Evolutionary conservation across 1,140 invertebrate species (phyloP).

Genomic region (Amyelois transitella): DNA sequence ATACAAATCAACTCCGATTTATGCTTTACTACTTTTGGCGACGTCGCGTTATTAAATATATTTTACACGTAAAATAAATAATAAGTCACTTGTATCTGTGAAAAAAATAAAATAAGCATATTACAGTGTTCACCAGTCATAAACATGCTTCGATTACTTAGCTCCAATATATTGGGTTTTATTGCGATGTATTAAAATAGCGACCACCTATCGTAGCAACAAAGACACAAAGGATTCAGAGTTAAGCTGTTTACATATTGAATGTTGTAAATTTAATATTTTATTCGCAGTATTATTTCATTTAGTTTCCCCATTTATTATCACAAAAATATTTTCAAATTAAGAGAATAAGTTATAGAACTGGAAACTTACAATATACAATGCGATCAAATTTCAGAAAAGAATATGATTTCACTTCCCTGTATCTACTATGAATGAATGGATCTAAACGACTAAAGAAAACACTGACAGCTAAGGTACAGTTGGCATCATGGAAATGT

Average conservation of each 20-base stretch:
- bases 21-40: too few relatives aligned
- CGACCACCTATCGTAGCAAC: conserved; percentile 55
- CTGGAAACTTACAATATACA: too few relatives aligned
- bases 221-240: conserved; percentile 43
- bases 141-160: conserved; percentile 56
- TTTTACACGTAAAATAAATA: conserved; percentile 31
- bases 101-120: conserved; percentile 40
- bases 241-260: conserved; percentile 3
- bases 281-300: neutral
- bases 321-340: neutral
- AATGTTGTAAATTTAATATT: neutral
- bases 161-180: conserved; percentile 53
- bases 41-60: neutral
- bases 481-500: too few relatives aligned
- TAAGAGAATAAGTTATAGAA: too few relatives aligned
- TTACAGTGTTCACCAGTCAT: conserved; percentile 28
- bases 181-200: conserved; percentile 43
- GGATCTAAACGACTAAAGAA: too few relatives aligned
- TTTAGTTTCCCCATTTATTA: neutral
- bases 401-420: too few relatives aligned
- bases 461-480: too few relatives aligned
- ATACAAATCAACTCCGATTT: too few relatives aligned
- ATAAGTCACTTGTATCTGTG: conserved; percentile 30
- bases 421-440: too few relatives aligned
- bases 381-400: too few relatives aligned